Conservation (phyloP, 2,888 invertebrate species). For the Hirtodrosophila cameraria region DNA sequence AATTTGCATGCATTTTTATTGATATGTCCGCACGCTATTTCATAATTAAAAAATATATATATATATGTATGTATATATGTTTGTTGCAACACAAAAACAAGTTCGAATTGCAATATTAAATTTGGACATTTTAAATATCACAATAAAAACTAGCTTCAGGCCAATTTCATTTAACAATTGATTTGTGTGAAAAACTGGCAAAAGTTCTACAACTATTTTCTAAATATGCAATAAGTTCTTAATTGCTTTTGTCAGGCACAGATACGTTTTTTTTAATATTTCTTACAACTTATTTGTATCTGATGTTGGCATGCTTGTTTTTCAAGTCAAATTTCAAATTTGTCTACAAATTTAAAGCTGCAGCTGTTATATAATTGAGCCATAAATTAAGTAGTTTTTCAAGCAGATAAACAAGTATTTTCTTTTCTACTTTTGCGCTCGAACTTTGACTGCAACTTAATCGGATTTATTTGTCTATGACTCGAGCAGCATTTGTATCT, state of each 20-base stretch:
- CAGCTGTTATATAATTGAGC: slow-evolving; percentile 26
- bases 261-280: slow-evolving; percentile 1
- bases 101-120: background rate
- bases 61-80: too few relatives aligned
- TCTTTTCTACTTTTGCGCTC: background rate
- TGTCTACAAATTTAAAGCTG: background rate
- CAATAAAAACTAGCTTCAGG: slow-evolving; percentile 2
- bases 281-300: background rate
- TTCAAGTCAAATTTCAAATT: background rate
- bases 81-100: too few relatives aligned
- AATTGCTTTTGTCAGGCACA: slow-evolving; percentile 33
- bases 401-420: background rate
- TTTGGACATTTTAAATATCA: slow-evolving; percentile 8
- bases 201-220: slow-evolving; percentile 22
- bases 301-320: too few relatives aligned
- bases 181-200: slow-evolving; percentile 20
- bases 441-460: slow-evolving; percentile 24
- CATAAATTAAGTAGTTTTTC: slow-evolving; percentile 24
- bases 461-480: slow-evolving; percentile 21
- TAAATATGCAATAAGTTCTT: slow-evolving; percentile 18
- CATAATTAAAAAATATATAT: too few relatives aligned
- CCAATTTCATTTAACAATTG: slow-evolving; percentile 33
- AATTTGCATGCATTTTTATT: slow-evolving; percentile 42
- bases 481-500: slow-evolving; percentile 3
- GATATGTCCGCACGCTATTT: slow-evolving; percentile 19